Base-by-base conservation (phyloP, 2,113 vertebrate genomes). In the Triplophysa tibetana region DNA sequence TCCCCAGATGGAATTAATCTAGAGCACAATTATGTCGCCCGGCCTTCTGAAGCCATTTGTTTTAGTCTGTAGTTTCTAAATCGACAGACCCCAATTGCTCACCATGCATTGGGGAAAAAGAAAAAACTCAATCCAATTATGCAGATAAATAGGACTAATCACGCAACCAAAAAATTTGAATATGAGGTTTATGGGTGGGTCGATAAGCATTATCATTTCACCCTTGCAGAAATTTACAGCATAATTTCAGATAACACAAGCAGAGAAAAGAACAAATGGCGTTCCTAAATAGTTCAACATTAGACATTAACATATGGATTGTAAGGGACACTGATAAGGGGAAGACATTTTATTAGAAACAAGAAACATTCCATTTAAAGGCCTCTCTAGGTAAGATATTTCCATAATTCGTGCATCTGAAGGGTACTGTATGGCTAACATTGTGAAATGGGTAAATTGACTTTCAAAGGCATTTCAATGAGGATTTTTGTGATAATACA, bases 81-180 rank as follows among this genome's bases (percentile, higher is more conserved):
- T 91, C 87, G 84, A 78, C 70, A 76, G 80, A 69, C 82, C 86
- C 82, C 82, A 78, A 81, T 78, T 79, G 88, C 88, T 87, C 73
- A 76, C 75, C 8, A 19, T 52, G 78, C 24, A 81, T 66, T 60
- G 60, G 23, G 21, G 45, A 43, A 75, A 83, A 74, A 87, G 86
- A 81, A 84, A n/a, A 87, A 88, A 89, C 86, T 90, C 91, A 93
- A 92, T 93, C 92, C 91, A 92, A 94, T 93, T 93, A 93, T 88
- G 88, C 89, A 93, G 93, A 93, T 93, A 93, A 93, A 93, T 92
- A 91, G 90, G 86, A 89, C 91, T 92, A 92, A 93, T 93, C 90
- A 92, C 91, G 88, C 89, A 88, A 89, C 90, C 76, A 70, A 90
- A 89, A 76, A 89, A 91, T 93, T 90, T 92, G 86, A 93, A 92